Percentiles rank a stretch among this genome's conserved stretches.
phyloP scores from a whole-genome alignment of 2,888 invertebrate species.

The Acleris emargana region DNA sequence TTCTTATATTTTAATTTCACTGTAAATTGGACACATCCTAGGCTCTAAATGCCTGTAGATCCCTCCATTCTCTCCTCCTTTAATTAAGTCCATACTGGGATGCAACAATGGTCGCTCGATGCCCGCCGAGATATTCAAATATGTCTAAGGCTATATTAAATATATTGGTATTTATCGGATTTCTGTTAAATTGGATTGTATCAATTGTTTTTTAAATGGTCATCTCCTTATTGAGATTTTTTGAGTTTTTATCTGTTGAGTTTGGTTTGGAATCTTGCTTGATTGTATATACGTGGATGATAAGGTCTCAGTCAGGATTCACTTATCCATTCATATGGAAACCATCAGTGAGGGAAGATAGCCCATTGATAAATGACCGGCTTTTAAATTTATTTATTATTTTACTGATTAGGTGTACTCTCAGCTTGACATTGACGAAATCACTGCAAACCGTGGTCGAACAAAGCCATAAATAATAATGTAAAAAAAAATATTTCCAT shows the following conservation, averaged over 20 bases:
- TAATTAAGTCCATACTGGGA: constrained; percentile 84
- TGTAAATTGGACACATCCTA: constrained; percentile 42
- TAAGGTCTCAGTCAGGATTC: no score
- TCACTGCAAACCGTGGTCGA: no score
- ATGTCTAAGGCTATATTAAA: constrained; percentile 79
- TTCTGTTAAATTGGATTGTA: constrained; percentile 30
- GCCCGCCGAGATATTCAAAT: constrained; percentile 81
- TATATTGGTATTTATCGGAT: constrained; percentile 71
- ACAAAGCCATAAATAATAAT: no score
- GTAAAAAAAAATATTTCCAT: no score
- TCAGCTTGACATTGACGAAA: no score
- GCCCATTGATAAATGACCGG: no score
- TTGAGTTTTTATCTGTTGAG: background rate
- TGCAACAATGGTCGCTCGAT: constrained; percentile 79
- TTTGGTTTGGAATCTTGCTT: no score
- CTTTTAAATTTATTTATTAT: no score
- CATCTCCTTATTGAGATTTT: constrained; percentile 7
- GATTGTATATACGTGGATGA: no score
- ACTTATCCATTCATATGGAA: no score
- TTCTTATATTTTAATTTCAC: constrained; percentile 31
- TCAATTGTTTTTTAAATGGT: constrained; percentile 32
- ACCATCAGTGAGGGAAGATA: no score
- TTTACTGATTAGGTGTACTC: no score
- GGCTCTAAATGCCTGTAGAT: constrained; percentile 76
- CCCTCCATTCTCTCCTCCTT: constrained; percentile 70